phyloP scores from a whole-genome alignment of 2,888 invertebrate species.

The Tenthredo distinguenda region DNA sequence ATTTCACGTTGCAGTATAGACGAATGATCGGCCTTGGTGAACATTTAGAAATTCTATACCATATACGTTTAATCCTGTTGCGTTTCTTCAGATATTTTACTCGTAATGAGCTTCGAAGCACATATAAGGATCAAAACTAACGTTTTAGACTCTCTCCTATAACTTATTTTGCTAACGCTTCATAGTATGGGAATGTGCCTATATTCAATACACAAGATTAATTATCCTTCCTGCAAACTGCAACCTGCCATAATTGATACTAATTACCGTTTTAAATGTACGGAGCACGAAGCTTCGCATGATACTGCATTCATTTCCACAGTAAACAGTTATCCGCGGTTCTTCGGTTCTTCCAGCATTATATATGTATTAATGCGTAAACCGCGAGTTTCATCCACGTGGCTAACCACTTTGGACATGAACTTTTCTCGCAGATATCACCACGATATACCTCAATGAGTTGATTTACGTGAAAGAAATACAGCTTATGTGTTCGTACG shows the following conservation, averaged over 20 bases:
- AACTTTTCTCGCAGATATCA: not conserved
- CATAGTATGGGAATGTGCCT: not conserved
- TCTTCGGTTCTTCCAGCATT: slow-evolving; percentile 1
- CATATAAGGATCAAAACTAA: not conserved
- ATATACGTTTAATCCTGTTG: not conserved
- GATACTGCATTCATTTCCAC: not conserved
- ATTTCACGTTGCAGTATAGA: not conserved
- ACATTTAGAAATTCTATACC: not conserved
- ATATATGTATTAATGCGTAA: not conserved
- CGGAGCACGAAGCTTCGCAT: not conserved
- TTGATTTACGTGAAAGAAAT: not conserved
- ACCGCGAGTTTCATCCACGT: slow-evolving; percentile 1
- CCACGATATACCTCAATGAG: not conserved
- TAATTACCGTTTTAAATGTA: not conserved
- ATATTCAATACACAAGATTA: not conserved
- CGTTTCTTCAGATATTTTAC: not conserved
- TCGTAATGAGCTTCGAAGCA: not conserved
- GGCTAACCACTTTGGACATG: slow-evolving; percentile 1
- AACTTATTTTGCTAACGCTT: not conserved
- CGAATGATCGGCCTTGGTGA: not conserved
- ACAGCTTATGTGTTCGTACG: not conserved
- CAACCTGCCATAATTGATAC: not conserved
- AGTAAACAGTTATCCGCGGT: not conserved
- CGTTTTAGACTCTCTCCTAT: not conserved
- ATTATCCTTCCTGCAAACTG: not conserved